Percentiles rank a stretch among this genome's conserved stretches.
Evolutionary conservation across 2,797 vertebrate species (phyloP).

Genomic region (Lithobates pipiens): DNA sequence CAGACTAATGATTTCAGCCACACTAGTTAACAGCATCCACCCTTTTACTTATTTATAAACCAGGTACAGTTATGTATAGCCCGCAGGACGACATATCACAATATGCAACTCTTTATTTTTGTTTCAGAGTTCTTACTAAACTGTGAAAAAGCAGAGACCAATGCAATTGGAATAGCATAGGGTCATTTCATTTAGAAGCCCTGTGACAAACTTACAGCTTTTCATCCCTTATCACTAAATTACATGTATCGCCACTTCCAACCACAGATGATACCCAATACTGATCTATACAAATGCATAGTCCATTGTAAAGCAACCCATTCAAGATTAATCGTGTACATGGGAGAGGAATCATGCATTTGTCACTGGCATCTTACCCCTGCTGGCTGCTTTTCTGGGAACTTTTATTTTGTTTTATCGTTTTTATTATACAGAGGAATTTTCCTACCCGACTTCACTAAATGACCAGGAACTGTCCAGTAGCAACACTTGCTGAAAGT

Average conservation of each 20-base stretch:
- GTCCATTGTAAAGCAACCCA: background rate
- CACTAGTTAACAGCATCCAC: slow-evolving; percentile 5
- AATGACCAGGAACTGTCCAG: slow-evolving; percentile 18
- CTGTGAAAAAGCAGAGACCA: slow-evolving; percentile 18
- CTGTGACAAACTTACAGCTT: background rate
- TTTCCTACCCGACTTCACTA: background rate
- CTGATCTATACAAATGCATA: background rate
- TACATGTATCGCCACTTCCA: no score
- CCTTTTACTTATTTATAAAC: slow-evolving; percentile 52
- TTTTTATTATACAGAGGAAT: background rate
- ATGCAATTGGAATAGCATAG: slow-evolving; percentile 6
- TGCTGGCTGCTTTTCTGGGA: slow-evolving; percentile 3
- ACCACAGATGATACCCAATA: background rate
- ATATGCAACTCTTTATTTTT: background rate
- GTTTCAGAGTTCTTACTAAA: background rate
- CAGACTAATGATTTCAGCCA: slow-evolving; percentile 3
- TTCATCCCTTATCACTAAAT: background rate
- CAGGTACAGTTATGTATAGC: background rate
- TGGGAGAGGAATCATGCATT: background rate
- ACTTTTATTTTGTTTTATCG: background rate
- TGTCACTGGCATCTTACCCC: background rate
- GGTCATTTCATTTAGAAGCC: background rate
- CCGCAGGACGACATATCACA: background rate
- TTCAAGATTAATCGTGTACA: background rate
- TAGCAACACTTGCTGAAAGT: background rate